Evolutionary conservation across 2,113 vertebrate species (phyloP), one percentile per base, ranked within the genome.

Genomic region (Cyprinodon brontotheroides): DNA sequence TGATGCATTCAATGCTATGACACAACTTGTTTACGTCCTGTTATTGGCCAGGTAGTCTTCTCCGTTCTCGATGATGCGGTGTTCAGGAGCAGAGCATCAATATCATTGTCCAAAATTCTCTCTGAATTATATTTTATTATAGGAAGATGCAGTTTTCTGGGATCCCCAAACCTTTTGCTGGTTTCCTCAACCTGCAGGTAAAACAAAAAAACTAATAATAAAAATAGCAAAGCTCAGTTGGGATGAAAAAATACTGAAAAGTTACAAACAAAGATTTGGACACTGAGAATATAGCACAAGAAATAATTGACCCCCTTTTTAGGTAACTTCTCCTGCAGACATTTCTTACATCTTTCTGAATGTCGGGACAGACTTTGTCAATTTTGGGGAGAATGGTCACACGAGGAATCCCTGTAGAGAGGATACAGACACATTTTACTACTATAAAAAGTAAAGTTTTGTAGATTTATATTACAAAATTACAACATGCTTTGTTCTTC

Each of bases 71-170:
- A 66, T 36, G 43, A 66, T 36, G 65, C 43, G 41, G 43, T 66
- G 65, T 36, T 29, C 43, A 66, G 65, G 65, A 66, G 14, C 14
- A 66, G 41, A 36, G 65, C 20, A 12, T 47, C n/a, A 0, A 1
- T 47, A 5, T 66, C 65, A 10, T 43, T 12, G n/a, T 66, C 29
- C 65, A 66, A 2, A 4, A 3, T 14, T 8, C 11, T 66, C 22
- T 66, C 65, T 15, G n/a, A 47, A 22, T 47, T 11, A 22, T 66
- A 66, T 41, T 66, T 66, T 43, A 47, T 66, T 22, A 66, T 6
- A 9, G 65, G 22, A 66, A 66, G 65, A 66, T 66, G n/a, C 20
- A 47, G 65, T 36, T 66, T 12, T 47, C 41, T 11, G 65, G 65
- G 11, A 66, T 66, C 4, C 43, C 65, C 11, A 29, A 47, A n/a